These are phyloP conservation scores for Empidonax alnorum DNA, from an alignment of 2,113 vertebrate genomes.

Conservation along the genomic window DNA sequence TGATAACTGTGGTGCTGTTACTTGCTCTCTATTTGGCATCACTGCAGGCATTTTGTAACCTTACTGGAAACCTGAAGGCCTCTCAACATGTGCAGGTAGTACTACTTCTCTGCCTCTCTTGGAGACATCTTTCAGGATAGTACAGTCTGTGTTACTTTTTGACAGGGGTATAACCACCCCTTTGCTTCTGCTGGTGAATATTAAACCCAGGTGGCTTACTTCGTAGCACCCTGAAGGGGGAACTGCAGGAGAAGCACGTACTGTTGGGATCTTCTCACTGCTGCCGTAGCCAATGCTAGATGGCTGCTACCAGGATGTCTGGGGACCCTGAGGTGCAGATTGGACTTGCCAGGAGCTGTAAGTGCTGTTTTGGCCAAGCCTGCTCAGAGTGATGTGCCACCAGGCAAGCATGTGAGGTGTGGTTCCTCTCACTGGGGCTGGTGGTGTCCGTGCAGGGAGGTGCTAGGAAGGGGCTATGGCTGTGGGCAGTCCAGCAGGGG, in stretches of 20 bases:
- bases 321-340: not conserved
- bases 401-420: rapidly evolving
- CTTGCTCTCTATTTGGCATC: not conserved
- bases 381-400: not conserved
- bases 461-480: rapidly evolving
- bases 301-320: not conserved
- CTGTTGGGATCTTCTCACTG: not conserved
- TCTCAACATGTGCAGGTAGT: not conserved
- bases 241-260: rapidly evolving
- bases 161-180: rapidly evolving
- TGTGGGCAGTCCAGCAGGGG: not conserved
- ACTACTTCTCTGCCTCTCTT: not conserved
- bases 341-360: not conserved
- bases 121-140: not conserved
- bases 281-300: rapidly evolving
- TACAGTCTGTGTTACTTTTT: not conserved
- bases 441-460: not conserved
- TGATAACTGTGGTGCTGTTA: not conserved
- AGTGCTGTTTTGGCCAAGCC: not conserved
- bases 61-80: not conserved
- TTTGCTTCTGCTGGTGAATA: not conserved
- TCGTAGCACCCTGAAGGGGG: not conserved
- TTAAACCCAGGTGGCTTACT: not conserved
- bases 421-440: rapidly evolving
- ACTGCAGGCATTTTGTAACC: rapidly evolving